phyloP scores from a whole-genome alignment of 2,888 invertebrate genomes.

The Lithophane semibrunnea region DNA sequence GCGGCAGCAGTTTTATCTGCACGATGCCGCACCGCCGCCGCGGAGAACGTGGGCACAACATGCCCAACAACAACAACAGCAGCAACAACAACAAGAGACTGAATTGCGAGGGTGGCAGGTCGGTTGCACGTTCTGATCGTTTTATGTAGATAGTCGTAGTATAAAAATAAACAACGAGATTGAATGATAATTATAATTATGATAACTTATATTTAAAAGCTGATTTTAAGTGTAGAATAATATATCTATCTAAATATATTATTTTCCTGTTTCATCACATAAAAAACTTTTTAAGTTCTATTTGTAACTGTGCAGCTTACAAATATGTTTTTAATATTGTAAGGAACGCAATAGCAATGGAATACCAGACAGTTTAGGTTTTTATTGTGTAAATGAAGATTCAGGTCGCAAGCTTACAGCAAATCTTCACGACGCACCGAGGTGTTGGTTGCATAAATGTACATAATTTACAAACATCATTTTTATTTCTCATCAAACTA shows the following conservation, averaged over 20 bases:
- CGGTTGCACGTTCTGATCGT: constrained; percentile 54
- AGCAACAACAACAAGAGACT: constrained; percentile 91
- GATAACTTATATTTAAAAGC: neutral
- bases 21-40: constrained; percentile 91
- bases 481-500: neutral
- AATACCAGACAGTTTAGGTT: neutral
- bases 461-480: neutral
- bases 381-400: constrained; percentile 20
- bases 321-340: neutral
- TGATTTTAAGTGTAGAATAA: neutral
- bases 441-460: constrained; percentile 58
- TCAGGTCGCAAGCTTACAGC: constrained; percentile 52
- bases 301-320: neutral
- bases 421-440: constrained; percentile 45
- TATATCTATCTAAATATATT: neutral
- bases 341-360: neutral
- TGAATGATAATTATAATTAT: neutral
- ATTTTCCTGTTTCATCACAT: neutral
- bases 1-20: constrained; percentile 93
- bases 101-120: constrained; percentile 89
- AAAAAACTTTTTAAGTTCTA: neutral
- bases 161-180: neutral
- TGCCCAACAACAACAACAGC: constrained; percentile 70
- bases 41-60: constrained; percentile 93
- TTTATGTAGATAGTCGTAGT: constrained; percentile 22